Base-by-base conservation (phyloP, 2,113 vertebrate species). In the Bufo gargarizans region DNA sequence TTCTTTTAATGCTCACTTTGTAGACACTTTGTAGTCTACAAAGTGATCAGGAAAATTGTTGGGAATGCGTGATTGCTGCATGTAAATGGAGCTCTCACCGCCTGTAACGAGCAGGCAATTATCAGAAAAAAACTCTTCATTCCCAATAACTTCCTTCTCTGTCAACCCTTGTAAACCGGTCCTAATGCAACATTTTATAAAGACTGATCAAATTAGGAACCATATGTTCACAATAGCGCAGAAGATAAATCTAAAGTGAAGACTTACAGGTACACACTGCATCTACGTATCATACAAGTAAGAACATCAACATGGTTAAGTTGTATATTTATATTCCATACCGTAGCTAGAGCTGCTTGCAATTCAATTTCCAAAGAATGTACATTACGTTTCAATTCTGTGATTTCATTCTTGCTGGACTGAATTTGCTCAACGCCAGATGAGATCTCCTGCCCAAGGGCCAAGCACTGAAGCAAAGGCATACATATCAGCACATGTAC, bases 301-400 rank as follows among this genome's bases (percentile, higher is more conserved):
- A 47, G 11, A 69, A 69, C 67, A 69, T 69, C n/a, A 69, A 33
- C 22, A 33, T 69, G n/a, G 13, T 69, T 4, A 33, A 22, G 16
- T 72, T 14, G 13, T 72, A 9, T 58, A 80, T 13, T 4, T 14
- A 80, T 80, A 10, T 2, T 12, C 2, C 53, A 90, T 89, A 94
- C 93, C 90, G 83, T 91, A 5, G 91, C 90, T 50, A 16, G 53
- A 50, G 91, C 83, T 49, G 89, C 92, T 74, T 90, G 85, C 20
- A 91, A 76, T 47, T 92, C 89, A 79, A 90, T 89, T 74, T 92
- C 87, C 81, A 91, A 17, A 0, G 49, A 12, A 50, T 90, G 90
- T 6, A 92, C 43, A 2, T 65, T 88, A 13, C 84, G 72, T 55
- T 33, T 85, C 47, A 90, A 80, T 67, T 91, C 90, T 13, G 77